A percentile compares a stretch with the other conserved stretches of the same genome.
Conservation (phyloP, 2,113 vertebrate genomes). For the Collichthys lucidus region DNA sequence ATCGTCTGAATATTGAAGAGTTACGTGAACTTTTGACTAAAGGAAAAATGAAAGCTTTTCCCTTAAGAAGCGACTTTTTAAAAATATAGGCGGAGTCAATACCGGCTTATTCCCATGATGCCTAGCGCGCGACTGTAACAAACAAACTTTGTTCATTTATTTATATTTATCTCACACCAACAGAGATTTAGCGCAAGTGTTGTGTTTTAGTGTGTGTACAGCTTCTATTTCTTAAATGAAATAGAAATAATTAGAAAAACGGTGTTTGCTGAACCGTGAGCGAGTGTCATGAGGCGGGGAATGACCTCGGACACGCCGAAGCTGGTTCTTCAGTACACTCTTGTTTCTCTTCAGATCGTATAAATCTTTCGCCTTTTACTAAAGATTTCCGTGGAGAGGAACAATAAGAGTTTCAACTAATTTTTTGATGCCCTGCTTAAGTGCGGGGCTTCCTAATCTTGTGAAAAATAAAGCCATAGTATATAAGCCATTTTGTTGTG, state of each 20-base stretch:
- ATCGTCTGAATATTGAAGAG: not conserved
- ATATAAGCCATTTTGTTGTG: too few relatives aligned
- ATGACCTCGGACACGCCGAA: too few relatives aligned
- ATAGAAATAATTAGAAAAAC: too few relatives aligned
- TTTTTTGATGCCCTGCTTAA: conserved; percentile 48
- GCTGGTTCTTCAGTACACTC: not conserved
- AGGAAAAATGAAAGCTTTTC: rapidly evolving
- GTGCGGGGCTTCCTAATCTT: not conserved
- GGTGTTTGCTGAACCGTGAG: too few relatives aligned
- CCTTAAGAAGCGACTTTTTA: rapidly evolving
- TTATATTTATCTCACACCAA: not conserved
- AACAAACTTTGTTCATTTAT: not conserved
- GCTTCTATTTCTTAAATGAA: too few relatives aligned
- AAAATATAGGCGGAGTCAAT: not conserved
- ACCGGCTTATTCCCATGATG: conserved; percentile 29
- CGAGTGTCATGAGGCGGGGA: too few relatives aligned
- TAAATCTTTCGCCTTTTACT: conserved; percentile 75
- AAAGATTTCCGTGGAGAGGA: conserved; percentile 77
- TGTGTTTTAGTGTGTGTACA: too few relatives aligned
- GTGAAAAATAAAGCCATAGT: not conserved
- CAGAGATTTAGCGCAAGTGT: too few relatives aligned
- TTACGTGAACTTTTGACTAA: not conserved
- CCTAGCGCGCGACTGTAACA: not conserved
- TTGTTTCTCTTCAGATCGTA: conserved; percentile 64
- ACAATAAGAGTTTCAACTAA: conserved; percentile 54